A percentile compares a stretch with the other conserved stretches of the same genome.
Evolutionary conservation across 2,888 invertebrate genomes (phyloP).

Genomic region (Carterocephalus palaemon): DNA sequence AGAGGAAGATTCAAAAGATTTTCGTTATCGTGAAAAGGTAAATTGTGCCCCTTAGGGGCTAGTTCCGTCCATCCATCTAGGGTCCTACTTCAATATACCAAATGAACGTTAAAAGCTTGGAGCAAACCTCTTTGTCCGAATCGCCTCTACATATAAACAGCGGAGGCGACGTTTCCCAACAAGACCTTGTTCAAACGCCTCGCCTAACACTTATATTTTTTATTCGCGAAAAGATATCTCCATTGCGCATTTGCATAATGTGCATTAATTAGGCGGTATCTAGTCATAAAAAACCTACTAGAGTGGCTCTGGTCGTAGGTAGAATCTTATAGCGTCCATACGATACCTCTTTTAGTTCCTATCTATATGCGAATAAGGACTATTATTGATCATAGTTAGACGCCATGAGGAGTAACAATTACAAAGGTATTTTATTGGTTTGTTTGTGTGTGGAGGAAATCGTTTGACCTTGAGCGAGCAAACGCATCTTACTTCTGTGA

Average conservation of each 20-base stretch:
- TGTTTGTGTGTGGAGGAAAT: slow-evolving; percentile 18
- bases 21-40: too few species aligned
- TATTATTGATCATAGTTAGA: neutral
- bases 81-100: too few species aligned
- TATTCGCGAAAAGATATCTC: slow-evolving; percentile 12
- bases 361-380: neutral
- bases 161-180: neutral
- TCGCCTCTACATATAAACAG: too few species aligned
- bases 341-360: neutral
- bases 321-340: neutral
- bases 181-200: neutral
- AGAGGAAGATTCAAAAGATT: too few species aligned
- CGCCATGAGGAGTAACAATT: neutral
- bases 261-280: slow-evolving; percentile 11
- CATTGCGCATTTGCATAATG: slow-evolving; percentile 20
- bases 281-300: slow-evolving; percentile 12
- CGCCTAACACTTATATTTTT: slow-evolving; percentile 5
- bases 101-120: too few species aligned
- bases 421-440: slow-evolving; percentile 13
- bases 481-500: slow-evolving; percentile 6
- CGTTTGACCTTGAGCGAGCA: slow-evolving; percentile 7
- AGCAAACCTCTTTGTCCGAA: too few species aligned
- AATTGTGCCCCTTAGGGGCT: too few species aligned
- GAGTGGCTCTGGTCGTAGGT: neutral
- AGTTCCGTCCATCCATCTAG: too few species aligned